Conservation (phyloP, 2,797 vertebrate species). For the Scolopax rusticola region DNA sequence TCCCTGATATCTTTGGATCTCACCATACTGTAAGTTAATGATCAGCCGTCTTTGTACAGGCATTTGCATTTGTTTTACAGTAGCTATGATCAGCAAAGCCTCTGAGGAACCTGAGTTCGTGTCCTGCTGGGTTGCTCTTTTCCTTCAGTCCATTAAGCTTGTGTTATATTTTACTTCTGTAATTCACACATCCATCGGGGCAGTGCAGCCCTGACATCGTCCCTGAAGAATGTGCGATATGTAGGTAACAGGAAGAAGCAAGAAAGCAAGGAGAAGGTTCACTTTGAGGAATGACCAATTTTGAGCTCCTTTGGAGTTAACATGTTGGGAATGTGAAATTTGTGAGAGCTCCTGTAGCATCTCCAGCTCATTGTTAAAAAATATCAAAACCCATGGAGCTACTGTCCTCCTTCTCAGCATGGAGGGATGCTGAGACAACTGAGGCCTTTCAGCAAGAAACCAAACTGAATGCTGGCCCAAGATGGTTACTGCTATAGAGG, state of each 20-base stretch:
- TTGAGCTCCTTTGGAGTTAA: neutral
- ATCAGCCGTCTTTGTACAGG: too few relatives aligned
- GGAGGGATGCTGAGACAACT: rapidly evolving
- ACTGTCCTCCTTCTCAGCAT: neutral
- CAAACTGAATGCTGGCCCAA: neutral
- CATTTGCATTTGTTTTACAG: neutral
- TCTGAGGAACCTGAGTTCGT: neutral
- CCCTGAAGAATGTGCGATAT: neutral
- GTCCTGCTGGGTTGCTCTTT: neutral
- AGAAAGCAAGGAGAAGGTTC: neutral
- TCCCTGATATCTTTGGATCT: neutral
- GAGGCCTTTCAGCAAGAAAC: neutral
- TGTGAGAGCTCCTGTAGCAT: neutral
- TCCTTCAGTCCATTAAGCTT: neutral
- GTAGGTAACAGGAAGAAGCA: neutral
- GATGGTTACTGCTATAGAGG: rapidly evolving
- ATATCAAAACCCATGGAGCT: neutral
- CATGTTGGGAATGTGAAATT: neutral
- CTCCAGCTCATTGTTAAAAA: neutral
- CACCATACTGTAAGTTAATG: neutral
- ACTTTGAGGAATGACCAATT: neutral
- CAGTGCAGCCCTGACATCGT: neutral
- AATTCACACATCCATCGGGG: neutral
- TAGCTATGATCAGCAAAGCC: neutral
- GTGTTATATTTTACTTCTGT: neutral